Evolutionary conservation across 2,797 vertebrate species (phyloP), one percentile per base, ranked within the genome.

Genomic region (Eidolon dupreanum): DNA sequence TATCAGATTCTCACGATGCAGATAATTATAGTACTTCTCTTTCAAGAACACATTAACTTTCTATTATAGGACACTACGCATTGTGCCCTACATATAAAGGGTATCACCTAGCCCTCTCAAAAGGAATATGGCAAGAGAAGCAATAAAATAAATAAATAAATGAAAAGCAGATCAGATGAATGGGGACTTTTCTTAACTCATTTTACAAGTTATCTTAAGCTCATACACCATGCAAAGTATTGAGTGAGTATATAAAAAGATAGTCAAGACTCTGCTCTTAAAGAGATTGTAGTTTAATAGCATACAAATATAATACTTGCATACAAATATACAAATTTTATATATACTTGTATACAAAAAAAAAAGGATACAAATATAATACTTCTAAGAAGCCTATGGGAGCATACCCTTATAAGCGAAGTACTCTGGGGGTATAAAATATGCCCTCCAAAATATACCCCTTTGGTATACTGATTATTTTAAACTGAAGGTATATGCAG

Each of bases 401-500:
- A 73, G 43, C 16, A 1, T 8, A 33, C 7, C 55, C 24, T 57
- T 13, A 0, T 13, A n/a, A 79, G 46, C 31, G 8, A 66, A 71
- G 22, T 26, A 33, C 6, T 20, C 53, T 71, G 31, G 2, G 38
- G 8, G 6, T 12, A n/a, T 41, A 22, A 41, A 79, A 61, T 13
- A 17, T 16, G 19, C 24, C 10, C 8, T 1, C 3, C 33, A 53
- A 73, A 61, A 53, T n/a, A 51, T 0, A 28, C 9, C 3, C 0
- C 43, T n/a, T 71, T 15, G 33, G 66, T 24, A 53, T 26, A 63
- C 24, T 17, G 33, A 51, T 31, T 31, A 12, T 46, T 66, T 68
- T 68, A 51, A 68, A 41, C 49, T 24, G n/a, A 38, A 87, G 41
- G 3, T 24, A 61, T 19, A 61, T 33, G 43, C 31, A 53, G 38